These are phyloP conservation scores for Platycercus adscitus DNA, from an alignment of 2,113 vertebrate genomes.

Conservation along the genomic window DNA sequence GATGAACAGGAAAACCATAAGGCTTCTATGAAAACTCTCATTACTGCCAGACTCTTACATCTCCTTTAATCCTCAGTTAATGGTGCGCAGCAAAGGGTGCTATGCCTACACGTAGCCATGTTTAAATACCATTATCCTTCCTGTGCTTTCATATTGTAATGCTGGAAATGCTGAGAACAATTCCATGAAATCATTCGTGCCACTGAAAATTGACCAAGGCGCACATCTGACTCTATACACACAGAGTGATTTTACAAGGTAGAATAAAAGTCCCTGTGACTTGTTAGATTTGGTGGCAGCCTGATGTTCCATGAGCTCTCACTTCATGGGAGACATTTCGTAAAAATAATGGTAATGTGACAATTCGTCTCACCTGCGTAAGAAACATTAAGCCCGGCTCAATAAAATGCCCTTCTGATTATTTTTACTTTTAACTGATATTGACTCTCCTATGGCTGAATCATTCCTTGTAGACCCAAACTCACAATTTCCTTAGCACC, in stretches of 20 bases:
- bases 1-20: constrained; percentile 16
- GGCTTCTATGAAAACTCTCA: constrained; percentile 15
- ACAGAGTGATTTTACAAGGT: neutral
- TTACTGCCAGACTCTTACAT: neutral
- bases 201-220: neutral
- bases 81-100: neutral
- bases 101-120: neutral
- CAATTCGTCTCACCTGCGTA: neutral
- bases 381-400: neutral
- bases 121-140: neutral
- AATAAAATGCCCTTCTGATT: neutral
- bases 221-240: neutral
- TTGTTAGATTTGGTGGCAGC: neutral
- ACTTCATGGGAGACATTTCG: neutral
- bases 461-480: neutral
- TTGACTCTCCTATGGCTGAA: neutral
- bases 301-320: neutral
- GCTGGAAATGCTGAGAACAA: neutral
- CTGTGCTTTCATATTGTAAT: neutral
- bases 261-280: neutral
- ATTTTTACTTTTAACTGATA: neutral
- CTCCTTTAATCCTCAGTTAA: constrained; percentile 24
- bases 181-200: neutral
- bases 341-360: neutral
- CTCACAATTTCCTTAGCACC: neutral